phyloP scores from a whole-genome alignment of 2,888 invertebrate species.

The Eupithecia dodoneata region DNA sequence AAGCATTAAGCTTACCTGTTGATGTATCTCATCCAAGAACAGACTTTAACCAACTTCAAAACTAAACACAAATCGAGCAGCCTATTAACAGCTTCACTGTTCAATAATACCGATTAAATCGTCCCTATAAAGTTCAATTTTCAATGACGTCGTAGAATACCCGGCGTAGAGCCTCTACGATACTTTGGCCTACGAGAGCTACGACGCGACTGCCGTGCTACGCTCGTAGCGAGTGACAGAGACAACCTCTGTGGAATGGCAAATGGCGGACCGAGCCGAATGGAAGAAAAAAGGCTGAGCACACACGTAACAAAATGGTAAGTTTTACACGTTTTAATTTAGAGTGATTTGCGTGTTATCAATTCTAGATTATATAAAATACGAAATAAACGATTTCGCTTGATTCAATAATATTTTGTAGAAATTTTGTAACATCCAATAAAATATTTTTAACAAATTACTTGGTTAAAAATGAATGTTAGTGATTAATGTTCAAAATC shows the following conservation, averaged over 20 bases:
- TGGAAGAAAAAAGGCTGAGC: slow-evolving; percentile 61
- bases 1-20: slow-evolving; percentile 53
- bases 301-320: slow-evolving; percentile 43
- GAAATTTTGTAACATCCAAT: no score
- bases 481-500: no score
- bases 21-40: slow-evolving; percentile 54
- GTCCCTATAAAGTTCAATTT: slow-evolving; percentile 32
- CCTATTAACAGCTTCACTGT: slow-evolving; percentile 14
- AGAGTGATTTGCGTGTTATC: not conserved
- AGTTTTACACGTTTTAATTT: not conserved
- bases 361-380: not conserved
- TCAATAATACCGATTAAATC: slow-evolving; percentile 23
- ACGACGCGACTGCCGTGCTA: slow-evolving; percentile 76
- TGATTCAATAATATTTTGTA: not conserved
- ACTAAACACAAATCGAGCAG: slow-evolving; percentile 23
- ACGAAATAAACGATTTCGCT: not conserved
- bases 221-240: slow-evolving; percentile 57
- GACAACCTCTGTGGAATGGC: slow-evolving; percentile 62
- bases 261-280: slow-evolving; percentile 67
- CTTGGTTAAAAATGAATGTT: no score
- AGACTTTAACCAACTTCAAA: slow-evolving; percentile 26
- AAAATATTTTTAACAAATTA: no score
- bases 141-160: slow-evolving; percentile 32
- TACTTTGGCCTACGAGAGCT: slow-evolving; percentile 57
- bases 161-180: slow-evolving; percentile 41